A percentile compares a stretch with the other conserved stretches of the same genome.
These are phyloP conservation scores for Stictonetta naevosa DNA, from an alignment of 2,113 vertebrate species.

Conservation along the genomic window DNA sequence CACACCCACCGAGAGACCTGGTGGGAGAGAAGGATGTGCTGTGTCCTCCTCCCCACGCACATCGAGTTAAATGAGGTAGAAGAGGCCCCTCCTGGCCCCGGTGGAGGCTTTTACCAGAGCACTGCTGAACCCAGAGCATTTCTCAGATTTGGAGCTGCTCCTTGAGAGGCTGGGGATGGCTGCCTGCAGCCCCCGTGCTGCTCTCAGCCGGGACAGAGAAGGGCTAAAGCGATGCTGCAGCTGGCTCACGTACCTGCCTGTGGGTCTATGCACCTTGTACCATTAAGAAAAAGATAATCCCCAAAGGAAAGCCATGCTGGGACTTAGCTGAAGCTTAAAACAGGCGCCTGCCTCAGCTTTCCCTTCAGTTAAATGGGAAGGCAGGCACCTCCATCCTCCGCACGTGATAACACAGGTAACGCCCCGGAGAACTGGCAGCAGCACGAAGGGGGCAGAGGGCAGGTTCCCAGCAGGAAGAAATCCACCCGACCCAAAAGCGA, in stretches of 20 bases:
- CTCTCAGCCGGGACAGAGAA: neutral
- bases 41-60: fast-evolving
- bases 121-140: fast-evolving
- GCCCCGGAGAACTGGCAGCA: fast-evolving
- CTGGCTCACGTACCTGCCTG: fast-evolving
- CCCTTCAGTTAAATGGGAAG: neutral
- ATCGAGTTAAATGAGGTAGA: neutral
- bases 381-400: neutral
- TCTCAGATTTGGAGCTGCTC: neutral
- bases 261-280: neutral
- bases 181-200: neutral
- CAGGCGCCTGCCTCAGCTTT: neutral
- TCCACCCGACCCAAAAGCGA: fast-evolving
- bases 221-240: neutral
- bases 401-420: fast-evolving
- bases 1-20: neutral
- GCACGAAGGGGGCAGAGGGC: neutral
- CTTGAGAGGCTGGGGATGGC: neutral
- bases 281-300: neutral
- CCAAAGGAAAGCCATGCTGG: neutral
- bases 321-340: neutral
- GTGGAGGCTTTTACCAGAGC: neutral
- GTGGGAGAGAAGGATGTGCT: fast-evolving
- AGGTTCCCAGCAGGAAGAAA: neutral
- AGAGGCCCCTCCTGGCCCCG: neutral